Percentiles rank a stretch among this genome's conserved stretches.
These are phyloP conservation scores for Lathronympha strigana DNA, from an alignment of 2,888 invertebrate species.

Conservation along the genomic window DNA sequence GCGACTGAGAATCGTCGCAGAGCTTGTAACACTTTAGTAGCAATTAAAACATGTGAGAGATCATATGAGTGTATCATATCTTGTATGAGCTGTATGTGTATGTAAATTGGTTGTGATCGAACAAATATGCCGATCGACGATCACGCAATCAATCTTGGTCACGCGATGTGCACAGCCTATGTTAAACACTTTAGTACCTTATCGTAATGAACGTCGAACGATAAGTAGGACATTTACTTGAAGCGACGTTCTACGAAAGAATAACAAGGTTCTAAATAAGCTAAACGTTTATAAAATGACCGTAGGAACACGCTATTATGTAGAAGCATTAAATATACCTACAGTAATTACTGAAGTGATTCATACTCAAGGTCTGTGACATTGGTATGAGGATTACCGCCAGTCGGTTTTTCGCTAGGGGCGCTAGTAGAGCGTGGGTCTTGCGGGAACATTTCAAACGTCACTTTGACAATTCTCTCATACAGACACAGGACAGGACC, in stretches of 20 bases:
- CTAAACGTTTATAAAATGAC: background rate
- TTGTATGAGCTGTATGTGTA: conserved; percentile 49
- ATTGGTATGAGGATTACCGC: background rate
- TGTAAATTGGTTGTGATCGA: conserved; percentile 41
- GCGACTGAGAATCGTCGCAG: conserved; percentile 53
- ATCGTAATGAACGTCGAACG: background rate
- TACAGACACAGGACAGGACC: too few relatives aligned
- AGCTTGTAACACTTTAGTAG: conserved; percentile 70
- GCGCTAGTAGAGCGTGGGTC: too few relatives aligned
- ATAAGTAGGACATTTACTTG: background rate
- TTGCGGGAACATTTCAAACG: too few relatives aligned
- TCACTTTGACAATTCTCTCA: too few relatives aligned
- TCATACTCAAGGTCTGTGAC: background rate
- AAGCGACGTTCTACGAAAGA: background rate
- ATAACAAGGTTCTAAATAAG: background rate
- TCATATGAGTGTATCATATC: conserved; percentile 49
- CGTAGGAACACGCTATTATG: background rate
- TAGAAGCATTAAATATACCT: background rate
- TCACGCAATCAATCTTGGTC: conserved; percentile 37
- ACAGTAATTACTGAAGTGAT: background rate
- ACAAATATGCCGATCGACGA: conserved; percentile 39
- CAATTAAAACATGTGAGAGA: conserved; percentile 71
- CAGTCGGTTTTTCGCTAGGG: too few relatives aligned
- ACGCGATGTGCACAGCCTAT: conserved; percentile 19
- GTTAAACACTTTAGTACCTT: background rate